Base-by-base conservation (phyloP, 2,113 vertebrate species). In the Gasterosteus nipponicus region DNA sequence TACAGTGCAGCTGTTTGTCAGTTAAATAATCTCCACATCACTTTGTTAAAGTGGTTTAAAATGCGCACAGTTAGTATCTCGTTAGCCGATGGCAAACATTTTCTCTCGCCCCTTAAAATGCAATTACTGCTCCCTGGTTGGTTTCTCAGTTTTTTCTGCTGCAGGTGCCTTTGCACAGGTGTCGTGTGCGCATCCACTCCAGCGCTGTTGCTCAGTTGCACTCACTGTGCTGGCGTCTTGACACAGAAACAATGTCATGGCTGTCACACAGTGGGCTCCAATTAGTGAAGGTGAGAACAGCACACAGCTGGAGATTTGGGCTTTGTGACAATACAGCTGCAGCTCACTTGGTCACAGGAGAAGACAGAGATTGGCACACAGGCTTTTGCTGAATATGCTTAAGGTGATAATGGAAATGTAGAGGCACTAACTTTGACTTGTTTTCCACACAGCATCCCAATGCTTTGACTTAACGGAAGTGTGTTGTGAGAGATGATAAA, bases 251-350 rank as follows among this genome's bases (percentile, higher is more conserved):
- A 61, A 75, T 89, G 90, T 89, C 90, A 89, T 0, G 71, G 70
- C 87, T 90, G 90, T 93, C 90, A 92, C 85, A 84, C 65, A 69
- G 51, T 77, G 72, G 80, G 88, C 73, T 86, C 92, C 89, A 92
- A 93, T 92, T 93, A 92, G 90, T 66, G 73, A 22, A 56, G 87
- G 79, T 87, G 88, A 90, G 88, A 87, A 77, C 77, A 85, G 84
- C 88, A 79, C 70, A 68, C 59, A 74, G 84, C 75, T 82, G 71
- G 59, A 86, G 76, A 47, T 87, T 82, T 66, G 41, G 77, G 65
- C 29, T 73, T 26, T 63, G 72, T 65, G 86, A 82, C 87, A 87
- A 81, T 78, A 78, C 82, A 85, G 80, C 82, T 80, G 80, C 71
- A 87, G 67, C 77, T 67, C 77, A 68, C 74, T 80, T 66, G 66